These are phyloP conservation scores for Metellina segmentata DNA, from an alignment of 2,888 invertebrate genomes.

Conservation along the genomic window DNA sequence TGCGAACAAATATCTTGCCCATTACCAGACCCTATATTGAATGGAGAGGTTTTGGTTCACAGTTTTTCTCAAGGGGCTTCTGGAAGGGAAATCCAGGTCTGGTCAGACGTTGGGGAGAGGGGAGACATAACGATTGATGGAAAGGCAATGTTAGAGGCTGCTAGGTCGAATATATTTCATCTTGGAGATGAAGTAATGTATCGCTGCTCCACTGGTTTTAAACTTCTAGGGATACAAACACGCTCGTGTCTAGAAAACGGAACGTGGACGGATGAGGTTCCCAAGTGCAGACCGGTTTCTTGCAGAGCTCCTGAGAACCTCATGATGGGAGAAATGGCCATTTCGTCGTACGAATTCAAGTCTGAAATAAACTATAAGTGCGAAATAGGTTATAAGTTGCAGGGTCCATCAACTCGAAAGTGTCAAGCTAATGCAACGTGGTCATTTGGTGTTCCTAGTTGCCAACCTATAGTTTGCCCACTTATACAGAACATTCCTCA, in stretches of 20 bases:
- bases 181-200: slow-evolving; percentile 77
- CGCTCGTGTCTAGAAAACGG: slow-evolving; percentile 79
- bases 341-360: slow-evolving; percentile 35
- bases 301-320: slow-evolving; percentile 70
- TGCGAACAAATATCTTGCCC: slow-evolving; percentile 74
- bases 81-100: slow-evolving; percentile 64
- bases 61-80: slow-evolving; percentile 68
- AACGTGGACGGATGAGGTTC: slow-evolving; percentile 79
- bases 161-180: slow-evolving; percentile 67
- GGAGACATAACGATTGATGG: slow-evolving; percentile 76
- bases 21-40: slow-evolving; percentile 60
- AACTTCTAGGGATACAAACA: slow-evolving; percentile 76
- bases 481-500: slow-evolving; percentile 69
- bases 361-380: slow-evolving; percentile 77
- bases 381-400: slow-evolving; percentile 74
- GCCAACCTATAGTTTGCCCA: slow-evolving; percentile 73
- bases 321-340: slow-evolving; percentile 67
- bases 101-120: slow-evolving; percentile 43
- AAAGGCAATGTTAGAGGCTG: slow-evolving; percentile 76
- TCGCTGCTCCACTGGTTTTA: slow-evolving; percentile 78
- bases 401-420: slow-evolving; percentile 58
- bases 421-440: slow-evolving; percentile 75
- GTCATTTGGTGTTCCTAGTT: slow-evolving; percentile 69
- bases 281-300: slow-evolving; percentile 74
- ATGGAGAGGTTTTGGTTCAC: slow-evolving; percentile 73